These are phyloP conservation scores for Heliothis virescens DNA, from an alignment of 1,140 invertebrate genomes.

Conservation along the genomic window DNA sequence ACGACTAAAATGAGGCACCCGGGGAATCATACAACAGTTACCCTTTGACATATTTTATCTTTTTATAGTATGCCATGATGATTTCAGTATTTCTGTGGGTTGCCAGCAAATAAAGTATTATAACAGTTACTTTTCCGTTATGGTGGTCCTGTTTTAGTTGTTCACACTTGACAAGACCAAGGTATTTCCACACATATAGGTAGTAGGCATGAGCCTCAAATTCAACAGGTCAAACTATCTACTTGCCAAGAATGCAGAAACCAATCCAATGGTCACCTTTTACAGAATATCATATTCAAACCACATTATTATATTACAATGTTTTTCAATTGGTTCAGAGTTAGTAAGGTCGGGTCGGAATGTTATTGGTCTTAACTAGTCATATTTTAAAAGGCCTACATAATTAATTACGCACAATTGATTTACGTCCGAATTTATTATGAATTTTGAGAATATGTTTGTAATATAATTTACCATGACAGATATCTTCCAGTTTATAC, in stretches of 20 bases:
- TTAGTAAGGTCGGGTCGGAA: constrained; percentile 20
- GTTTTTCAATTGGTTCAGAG: constrained; percentile 27
- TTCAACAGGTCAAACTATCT: not conserved
- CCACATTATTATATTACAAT: not conserved
- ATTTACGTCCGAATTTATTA: constrained; percentile 56
- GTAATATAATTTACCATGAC: constrained; percentile 61
- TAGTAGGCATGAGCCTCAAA: not conserved
- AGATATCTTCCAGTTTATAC: constrained; percentile 78
- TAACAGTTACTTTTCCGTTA: not conserved
- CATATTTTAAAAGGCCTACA: constrained; percentile 80
- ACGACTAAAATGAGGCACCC: not conserved
- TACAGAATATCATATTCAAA: not conserved
- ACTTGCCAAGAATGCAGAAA: constrained; percentile 21
- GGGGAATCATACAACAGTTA: not conserved
- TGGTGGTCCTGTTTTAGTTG: too few relatives aligned
- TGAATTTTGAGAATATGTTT: constrained; percentile 48
- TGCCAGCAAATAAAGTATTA: not conserved
- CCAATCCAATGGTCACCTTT: not conserved
- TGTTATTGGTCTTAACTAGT: constrained; percentile 80
- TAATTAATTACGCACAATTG: constrained; percentile 75
- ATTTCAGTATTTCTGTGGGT: not conserved
- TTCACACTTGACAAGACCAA: too few relatives aligned
- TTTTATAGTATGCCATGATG: not conserved
- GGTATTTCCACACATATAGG: too few relatives aligned
- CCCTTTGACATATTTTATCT: not conserved